phyloP scores from a whole-genome alignment of 2,797 vertebrate species.

The Sarcoramphus papa region DNA sequence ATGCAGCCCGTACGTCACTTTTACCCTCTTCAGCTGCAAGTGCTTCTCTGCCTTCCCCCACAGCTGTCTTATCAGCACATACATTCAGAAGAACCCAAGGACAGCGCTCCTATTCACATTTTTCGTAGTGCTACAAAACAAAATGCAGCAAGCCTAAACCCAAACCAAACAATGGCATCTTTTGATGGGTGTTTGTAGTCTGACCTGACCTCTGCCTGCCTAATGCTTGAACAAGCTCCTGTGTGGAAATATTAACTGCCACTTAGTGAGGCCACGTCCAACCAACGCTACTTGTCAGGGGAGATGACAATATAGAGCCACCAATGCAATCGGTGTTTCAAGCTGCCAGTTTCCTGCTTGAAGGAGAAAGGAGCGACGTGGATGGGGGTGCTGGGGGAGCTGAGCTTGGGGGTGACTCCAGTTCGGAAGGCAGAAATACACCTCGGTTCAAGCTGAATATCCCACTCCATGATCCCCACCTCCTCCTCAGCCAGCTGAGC shows the following conservation, averaged over 20 bases:
- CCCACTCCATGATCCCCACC: neutral
- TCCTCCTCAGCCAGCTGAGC: neutral
- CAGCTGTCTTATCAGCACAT: neutral
- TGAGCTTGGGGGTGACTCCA: neutral
- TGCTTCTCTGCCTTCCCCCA: neutral
- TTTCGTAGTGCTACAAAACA: neutral
- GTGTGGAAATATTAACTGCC: neutral
- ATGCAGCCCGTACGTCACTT: neutral
- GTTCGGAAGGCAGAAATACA: neutral
- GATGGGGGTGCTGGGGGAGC: too few relatives aligned
- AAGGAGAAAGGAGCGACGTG: accelerated
- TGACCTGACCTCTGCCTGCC: neutral
- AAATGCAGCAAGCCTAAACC: neutral
- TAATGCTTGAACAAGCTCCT: neutral
- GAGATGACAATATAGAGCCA: neutral
- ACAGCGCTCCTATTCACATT: neutral
- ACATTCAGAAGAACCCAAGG: neutral
- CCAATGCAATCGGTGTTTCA: accelerated
- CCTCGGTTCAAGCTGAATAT: neutral
- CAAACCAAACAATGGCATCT: neutral
- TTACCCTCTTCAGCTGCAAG: neutral
- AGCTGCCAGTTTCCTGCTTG: neutral
- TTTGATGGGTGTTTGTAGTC: neutral
- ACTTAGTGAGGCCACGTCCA: neutral
- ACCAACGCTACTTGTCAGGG: too few relatives aligned